Percentiles rank a stretch among this genome's conserved stretches.
These are phyloP conservation scores for Spheniscus humboldti DNA, from an alignment of 2,797 vertebrate species.

Conservation along the genomic window DNA sequence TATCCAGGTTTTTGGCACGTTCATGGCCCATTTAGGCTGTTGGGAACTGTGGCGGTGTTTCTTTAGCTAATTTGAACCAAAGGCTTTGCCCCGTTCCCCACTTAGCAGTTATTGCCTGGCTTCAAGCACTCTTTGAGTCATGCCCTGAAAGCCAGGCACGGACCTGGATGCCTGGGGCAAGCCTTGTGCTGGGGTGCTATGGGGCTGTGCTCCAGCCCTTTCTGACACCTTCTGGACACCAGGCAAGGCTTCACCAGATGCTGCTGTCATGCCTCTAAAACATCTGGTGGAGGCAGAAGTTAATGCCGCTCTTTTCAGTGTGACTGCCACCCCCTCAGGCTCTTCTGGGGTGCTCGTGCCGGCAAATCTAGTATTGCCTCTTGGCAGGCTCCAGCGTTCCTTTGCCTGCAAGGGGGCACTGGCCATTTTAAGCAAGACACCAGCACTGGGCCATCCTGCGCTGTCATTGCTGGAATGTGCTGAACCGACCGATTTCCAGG, in stretches of 20 bases:
- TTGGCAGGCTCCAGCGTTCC: not conserved
- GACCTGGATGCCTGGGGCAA: not conserved
- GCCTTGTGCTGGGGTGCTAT: too few species aligned
- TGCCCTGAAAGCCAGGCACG: not conserved
- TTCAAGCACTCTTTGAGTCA: not conserved
- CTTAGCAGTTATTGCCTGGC: not conserved
- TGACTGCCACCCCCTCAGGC: not conserved
- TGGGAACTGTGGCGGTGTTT: not conserved
- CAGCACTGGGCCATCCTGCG: not conserved
- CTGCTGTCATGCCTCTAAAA: not conserved
- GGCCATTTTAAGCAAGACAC: not conserved
- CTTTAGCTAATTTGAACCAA: not conserved
- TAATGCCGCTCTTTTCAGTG: not conserved
- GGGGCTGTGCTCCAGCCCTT: not conserved
- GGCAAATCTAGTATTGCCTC: not conserved
- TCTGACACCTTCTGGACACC: not conserved
- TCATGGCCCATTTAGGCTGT: not conserved
- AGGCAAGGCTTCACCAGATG: not conserved
- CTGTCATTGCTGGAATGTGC: not conserved
- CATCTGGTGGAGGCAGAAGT: not conserved
- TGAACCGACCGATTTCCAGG: not conserved
- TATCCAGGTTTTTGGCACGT: not conserved
- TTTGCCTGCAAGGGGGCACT: not conserved
- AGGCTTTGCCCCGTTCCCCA: fast-evolving
- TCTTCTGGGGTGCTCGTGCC: not conserved